These are phyloP conservation scores for Phymorhynchus buccinoides DNA, from an alignment of 1,140 invertebrate species.

Conservation along the genomic window DNA sequence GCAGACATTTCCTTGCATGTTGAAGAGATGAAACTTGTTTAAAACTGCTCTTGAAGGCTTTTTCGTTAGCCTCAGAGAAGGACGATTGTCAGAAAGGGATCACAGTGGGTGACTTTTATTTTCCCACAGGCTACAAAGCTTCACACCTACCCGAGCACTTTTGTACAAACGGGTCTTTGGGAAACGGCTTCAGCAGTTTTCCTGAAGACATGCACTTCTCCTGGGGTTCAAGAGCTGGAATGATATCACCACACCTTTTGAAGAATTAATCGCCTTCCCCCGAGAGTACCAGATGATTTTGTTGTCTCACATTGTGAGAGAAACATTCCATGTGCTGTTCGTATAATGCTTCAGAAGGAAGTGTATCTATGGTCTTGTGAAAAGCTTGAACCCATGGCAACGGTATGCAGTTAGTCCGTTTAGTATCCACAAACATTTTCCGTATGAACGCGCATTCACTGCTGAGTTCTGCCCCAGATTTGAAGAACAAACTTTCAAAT, in stretches of 20 bases:
- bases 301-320: conserved; percentile 51
- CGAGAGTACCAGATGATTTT: conserved; percentile 43
- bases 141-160: conserved; percentile 45
- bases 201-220: conserved; percentile 38
- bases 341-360: not conserved
- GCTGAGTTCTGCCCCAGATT: not conserved
- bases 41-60: conserved; percentile 53
- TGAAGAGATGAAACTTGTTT: conserved; percentile 50
- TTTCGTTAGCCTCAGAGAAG: conserved; percentile 28
- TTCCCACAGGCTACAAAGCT: conserved; percentile 45
- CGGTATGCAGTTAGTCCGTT: conserved; percentile 41
- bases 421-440: conserved; percentile 37
- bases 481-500: conserved; percentile 10
- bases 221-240: conserved; percentile 44
- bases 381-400: conserved; percentile 37
- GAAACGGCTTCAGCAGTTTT: conserved; percentile 6
- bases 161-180: conserved; percentile 38
- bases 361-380: not conserved
- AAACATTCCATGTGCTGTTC: conserved; percentile 43
- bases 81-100: not conserved
- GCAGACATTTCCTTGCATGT: conserved; percentile 50
- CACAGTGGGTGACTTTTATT: conserved; percentile 43
- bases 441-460: not conserved
- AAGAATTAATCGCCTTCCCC: conserved; percentile 48
- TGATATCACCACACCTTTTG: not conserved